Evolutionary conservation across 2,113 vertebrate species (phyloP).

Genomic region (Austrofundulus limnaeus): DNA sequence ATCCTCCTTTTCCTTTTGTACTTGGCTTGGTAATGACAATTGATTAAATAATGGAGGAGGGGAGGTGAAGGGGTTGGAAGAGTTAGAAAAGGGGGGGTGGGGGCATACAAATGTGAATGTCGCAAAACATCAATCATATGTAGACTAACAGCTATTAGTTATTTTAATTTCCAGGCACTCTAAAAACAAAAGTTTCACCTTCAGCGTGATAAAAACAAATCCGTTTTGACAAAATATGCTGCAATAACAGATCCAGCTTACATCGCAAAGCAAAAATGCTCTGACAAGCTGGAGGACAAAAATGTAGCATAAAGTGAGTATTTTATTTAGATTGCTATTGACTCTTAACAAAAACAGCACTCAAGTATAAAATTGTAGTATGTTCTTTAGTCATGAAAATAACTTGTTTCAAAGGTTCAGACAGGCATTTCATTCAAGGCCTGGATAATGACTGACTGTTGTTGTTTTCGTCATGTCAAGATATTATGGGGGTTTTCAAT

Average conservation of each 20-base stretch:
- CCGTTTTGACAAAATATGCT: conserved; percentile 32
- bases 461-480: not conserved
- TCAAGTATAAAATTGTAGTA: conserved; percentile 4
- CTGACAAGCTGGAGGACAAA: conserved; percentile 28
- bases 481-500: not conserved
- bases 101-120: conserved; percentile 39
- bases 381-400: conserved; percentile 26
- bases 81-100: not conserved
- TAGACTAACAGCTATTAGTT: conserved; percentile 37
- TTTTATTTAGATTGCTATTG: conserved; percentile 21
- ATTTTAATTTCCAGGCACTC: conserved; percentile 25
- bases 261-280: conserved; percentile 29
- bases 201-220: conserved; percentile 37
- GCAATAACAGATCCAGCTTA: conserved; percentile 18
- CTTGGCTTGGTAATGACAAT: conserved; percentile 63
- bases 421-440: conserved; percentile 17
- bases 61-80: not conserved
- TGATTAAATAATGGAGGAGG: conserved; percentile 61
- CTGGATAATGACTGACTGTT: conserved; percentile 22
- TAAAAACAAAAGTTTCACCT: conserved; percentile 45
- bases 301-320: conserved; percentile 37
- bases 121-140: conserved; percentile 59
- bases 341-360: conserved; percentile 24
- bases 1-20: conserved; percentile 26
- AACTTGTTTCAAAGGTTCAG: not conserved